Base-by-base conservation (phyloP, 2,797 vertebrate genomes). In the Enoplosus armatus region DNA sequence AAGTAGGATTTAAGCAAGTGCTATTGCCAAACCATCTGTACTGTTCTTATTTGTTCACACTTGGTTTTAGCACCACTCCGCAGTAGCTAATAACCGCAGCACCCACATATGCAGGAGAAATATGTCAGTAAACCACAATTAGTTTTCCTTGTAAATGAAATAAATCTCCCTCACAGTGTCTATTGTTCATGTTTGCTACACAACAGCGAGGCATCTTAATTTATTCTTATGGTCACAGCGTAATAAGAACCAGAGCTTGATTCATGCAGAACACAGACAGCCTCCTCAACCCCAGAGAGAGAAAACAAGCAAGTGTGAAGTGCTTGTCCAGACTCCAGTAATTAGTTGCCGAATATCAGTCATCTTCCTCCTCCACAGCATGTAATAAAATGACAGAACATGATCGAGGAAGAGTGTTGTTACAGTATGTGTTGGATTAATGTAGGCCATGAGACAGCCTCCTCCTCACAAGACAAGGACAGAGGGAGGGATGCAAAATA, bases 241-340 rank as follows among this genome's bases (percentile, higher is more conserved):
- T 64, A 79, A 81, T 78, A 70, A 70, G 22, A 76, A 47, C 6
- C 53, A 59, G 24, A 9, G 60, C 43, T 53, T 64, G 83, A 85
- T 88, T 84, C 69, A 89, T 82, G 69, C 78, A 76, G 60, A 81
- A 80, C 68, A 55, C 39, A 78, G 60, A 54, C 62, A 75, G 53
- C 70, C 66, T 77, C 72, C 72, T 85, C 74, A 75, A 76, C 56
- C 80, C 78, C 45, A 48, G 66, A 87, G 53, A 83, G 83, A 78
- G 69, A 80, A 82, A 85, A 86, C 64, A 83, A 85, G 71, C 54
- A 41, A 63, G 72, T 84, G 79, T 84, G 80, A 90, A 81, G 56
- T 48, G 65, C 67, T 90, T 90, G 86, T 91, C 89, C 70, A 53
- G 68, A 77, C 80, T 93, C 84, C 86, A 91, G 80, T 72, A 88